Conservation (phyloP, 1,140 invertebrate genomes). For the Drosophila bocqueti region DNA sequence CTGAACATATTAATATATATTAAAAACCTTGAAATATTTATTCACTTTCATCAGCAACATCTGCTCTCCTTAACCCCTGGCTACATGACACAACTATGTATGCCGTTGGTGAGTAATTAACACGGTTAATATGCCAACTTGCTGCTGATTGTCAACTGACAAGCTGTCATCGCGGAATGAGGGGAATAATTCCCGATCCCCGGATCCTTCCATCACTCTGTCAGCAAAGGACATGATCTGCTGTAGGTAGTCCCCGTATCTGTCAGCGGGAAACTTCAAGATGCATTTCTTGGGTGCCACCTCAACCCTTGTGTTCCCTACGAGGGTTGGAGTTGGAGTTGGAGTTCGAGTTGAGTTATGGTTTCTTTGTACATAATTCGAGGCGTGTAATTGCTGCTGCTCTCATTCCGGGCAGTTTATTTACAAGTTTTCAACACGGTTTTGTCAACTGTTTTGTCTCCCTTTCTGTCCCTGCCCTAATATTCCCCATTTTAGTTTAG, state of each 20-base stretch:
- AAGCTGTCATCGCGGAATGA: conserved; percentile 34
- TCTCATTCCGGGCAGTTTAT: conserved; percentile 65
- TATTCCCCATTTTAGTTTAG: conserved; percentile 35
- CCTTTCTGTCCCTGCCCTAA: conserved; percentile 14
- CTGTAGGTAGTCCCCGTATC: conserved; percentile 48
- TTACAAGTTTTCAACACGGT: conserved; percentile 60
- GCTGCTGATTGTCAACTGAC: conserved; percentile 46
- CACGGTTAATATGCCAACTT: conserved; percentile 47
- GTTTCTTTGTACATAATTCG: conserved; percentile 39
- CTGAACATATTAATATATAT: neutral
- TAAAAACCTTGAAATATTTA: neutral
- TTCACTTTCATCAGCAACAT: conserved; percentile 15
- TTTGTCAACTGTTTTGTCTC: conserved; percentile 50
- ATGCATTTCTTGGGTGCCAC: conserved; percentile 17
- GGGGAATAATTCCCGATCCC: conserved; percentile 22
- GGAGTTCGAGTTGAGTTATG: conserved; percentile 47
- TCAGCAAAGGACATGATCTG: conserved; percentile 24
- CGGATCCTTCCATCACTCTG: conserved; percentile 28
- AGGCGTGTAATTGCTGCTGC: conserved; percentile 52
- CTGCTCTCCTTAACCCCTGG: conserved; percentile 32
- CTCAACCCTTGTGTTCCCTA: conserved; percentile 17
- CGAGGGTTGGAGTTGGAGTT: conserved; percentile 17
- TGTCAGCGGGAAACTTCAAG: conserved; percentile 49
- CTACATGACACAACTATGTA: conserved; percentile 45
- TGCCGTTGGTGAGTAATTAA: conserved; percentile 54